Conservation (phyloP, 2,113 vertebrate genomes). For the Pandion haliaetus region DNA sequence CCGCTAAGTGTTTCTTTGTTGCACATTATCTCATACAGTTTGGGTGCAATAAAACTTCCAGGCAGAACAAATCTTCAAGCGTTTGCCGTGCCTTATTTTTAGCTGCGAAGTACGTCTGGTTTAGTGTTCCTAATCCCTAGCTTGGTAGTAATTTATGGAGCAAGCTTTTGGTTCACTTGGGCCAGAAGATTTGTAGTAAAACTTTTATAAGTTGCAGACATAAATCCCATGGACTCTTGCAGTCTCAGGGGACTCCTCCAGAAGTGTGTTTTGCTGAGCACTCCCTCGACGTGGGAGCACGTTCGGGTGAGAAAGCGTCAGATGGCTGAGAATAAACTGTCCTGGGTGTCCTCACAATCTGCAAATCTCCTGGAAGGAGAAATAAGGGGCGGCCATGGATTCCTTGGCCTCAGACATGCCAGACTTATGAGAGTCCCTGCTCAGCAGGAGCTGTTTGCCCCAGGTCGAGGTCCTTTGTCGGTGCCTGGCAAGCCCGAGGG, state of each 20-base stretch:
- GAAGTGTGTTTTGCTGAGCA: constrained; percentile 11
- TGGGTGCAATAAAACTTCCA: constrained; percentile 66
- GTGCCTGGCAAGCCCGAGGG: background rate
- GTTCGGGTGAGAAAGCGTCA: background rate
- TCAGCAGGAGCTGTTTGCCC: background rate
- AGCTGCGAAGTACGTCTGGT: constrained; percentile 53
- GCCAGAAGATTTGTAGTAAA: constrained; percentile 58
- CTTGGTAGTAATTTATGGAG: constrained; percentile 65
- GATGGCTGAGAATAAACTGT: background rate
- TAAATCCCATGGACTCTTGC: constrained; percentile 50
- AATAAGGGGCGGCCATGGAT: background rate
- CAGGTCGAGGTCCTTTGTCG: background rate
- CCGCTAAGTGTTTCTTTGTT: constrained; percentile 21
- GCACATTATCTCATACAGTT: constrained; percentile 66
- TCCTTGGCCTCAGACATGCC: background rate
- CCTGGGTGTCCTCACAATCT: background rate
- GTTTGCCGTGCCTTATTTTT: constrained; percentile 59
- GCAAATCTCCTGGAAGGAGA: background rate
- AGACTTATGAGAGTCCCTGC: background rate
- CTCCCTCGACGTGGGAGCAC: background rate
- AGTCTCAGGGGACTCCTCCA: background rate
- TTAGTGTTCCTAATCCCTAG: constrained; percentile 66
- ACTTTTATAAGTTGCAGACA: constrained; percentile 57
- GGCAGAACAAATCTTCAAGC: constrained; percentile 63
- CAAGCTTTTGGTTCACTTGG: constrained; percentile 3